Conservation (phyloP, 2,113 vertebrate species). For the Ifrita kowaldi region DNA sequence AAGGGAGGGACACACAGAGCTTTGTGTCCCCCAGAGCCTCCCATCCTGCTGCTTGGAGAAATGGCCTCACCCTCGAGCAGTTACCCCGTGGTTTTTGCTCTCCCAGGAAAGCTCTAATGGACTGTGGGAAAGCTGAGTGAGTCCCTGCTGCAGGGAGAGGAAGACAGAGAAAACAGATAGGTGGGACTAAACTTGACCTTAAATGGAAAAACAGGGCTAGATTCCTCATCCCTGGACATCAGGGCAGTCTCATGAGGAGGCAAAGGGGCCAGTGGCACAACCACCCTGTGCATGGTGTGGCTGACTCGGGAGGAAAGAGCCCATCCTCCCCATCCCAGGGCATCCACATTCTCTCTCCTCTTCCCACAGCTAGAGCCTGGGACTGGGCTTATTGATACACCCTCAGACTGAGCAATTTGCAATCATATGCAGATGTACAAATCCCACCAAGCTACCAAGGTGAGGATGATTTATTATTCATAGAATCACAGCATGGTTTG, state of each 20-base stretch:
- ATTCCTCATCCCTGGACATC: background rate
- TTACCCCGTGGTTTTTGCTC: rapidly evolving
- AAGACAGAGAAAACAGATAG: background rate
- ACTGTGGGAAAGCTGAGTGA: background rate
- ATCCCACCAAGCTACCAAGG: background rate
- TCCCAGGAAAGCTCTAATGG: background rate
- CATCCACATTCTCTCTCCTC: background rate
- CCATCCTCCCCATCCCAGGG: rapidly evolving
- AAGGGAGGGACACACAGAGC: background rate
- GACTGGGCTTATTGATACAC: background rate
- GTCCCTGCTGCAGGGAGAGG: background rate
- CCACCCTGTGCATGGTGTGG: background rate
- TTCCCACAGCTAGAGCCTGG: background rate
- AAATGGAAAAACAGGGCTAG: background rate
- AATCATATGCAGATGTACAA: background rate
- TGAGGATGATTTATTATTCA: background rate
- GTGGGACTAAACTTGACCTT: background rate
- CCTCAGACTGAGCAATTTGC: background rate
- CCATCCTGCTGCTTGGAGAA: background rate
- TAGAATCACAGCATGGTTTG: background rate
- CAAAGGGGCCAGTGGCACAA: background rate
- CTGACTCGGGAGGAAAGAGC: background rate
- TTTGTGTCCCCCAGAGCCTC: background rate
- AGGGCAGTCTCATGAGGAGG: background rate
- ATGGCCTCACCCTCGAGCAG: background rate